Conservation (phyloP, 1,140 invertebrate genomes). For the Pseudomyrmex flavicornis region DNA sequence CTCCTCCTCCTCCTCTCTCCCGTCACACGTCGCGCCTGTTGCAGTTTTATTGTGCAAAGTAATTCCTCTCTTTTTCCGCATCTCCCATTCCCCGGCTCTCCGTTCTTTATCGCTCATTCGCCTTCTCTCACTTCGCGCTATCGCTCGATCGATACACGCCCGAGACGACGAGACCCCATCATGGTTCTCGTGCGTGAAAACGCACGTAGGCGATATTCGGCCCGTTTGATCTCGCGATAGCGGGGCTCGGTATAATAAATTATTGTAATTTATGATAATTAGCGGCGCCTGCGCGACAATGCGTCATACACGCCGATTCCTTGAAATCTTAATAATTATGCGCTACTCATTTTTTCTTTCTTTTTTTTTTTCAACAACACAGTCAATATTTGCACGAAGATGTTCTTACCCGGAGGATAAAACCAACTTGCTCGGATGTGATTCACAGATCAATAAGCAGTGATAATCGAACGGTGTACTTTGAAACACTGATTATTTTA, state of each 20-base stretch:
- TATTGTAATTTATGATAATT: constrained; percentile 71
- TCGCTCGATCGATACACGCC: constrained; percentile 27
- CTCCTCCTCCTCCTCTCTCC: no score
- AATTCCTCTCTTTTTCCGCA: constrained; percentile 8
- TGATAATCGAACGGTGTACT: background rate
- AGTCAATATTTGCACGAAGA: background rate
- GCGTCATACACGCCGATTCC: background rate
- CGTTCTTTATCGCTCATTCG: constrained; percentile 20
- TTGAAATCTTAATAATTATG: constrained; percentile 7
- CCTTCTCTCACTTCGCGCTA: background rate
- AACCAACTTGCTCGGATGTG: background rate
- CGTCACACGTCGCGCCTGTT: constrained; percentile 4
- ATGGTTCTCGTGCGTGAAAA: constrained; percentile 15
- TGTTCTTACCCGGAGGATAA: background rate
- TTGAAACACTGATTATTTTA: background rate
- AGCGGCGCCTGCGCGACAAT: constrained; percentile 1
- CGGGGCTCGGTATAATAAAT: constrained; percentile 28
- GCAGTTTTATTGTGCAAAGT: constrained; percentile 44
- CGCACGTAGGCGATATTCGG: background rate
- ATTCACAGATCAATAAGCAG: background rate
- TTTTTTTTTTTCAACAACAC: background rate
- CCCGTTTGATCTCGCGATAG: constrained; percentile 57
- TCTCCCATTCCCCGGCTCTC: background rate
- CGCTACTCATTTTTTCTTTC: background rate
- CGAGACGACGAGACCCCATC: background rate